Evolutionary conservation across 2,888 invertebrate genomes (phyloP).

Genomic region (Drosophila rellima): DNA sequence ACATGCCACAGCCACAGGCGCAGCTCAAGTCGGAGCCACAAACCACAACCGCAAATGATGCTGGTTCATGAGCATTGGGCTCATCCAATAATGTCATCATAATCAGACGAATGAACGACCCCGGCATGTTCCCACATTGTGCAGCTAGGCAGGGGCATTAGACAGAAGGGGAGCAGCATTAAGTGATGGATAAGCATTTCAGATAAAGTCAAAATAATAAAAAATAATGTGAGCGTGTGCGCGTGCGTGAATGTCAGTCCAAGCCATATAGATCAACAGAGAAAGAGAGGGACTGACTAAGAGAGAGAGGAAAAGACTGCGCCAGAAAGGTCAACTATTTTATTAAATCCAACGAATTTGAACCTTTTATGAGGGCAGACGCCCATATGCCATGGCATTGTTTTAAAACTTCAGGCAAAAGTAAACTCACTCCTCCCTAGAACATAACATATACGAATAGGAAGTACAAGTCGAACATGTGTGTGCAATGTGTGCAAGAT

Average conservation of each 20-base stretch:
- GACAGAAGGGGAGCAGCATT: slow-evolving; percentile 28
- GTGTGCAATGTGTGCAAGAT: slow-evolving; percentile 64
- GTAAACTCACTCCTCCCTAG: background rate
- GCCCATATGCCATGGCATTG: slow-evolving; percentile 57
- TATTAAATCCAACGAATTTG: slow-evolving; percentile 67
- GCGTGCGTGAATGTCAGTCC: slow-evolving; percentile 49
- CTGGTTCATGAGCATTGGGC: slow-evolving; percentile 50
- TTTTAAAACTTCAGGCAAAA: slow-evolving; percentile 37
- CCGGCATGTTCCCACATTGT: slow-evolving; percentile 66
- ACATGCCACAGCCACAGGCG: slow-evolving; percentile 16
- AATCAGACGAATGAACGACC: slow-evolving; percentile 51
- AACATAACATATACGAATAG: background rate
- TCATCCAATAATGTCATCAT: slow-evolving; percentile 75
- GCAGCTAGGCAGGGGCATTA: slow-evolving; percentile 7
- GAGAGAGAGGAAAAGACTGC: background rate
- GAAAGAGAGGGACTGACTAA: background rate
- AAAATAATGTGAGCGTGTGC: slow-evolving; percentile 65
- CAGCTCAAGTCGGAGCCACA: slow-evolving; percentile 40
- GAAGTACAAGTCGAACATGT: slow-evolving; percentile 67
- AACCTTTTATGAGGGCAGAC: slow-evolving; percentile 75
- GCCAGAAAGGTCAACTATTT: slow-evolving; percentile 63
- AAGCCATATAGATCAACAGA: slow-evolving; percentile 8
- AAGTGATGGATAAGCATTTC: slow-evolving; percentile 70
- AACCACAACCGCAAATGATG: slow-evolving; percentile 66
- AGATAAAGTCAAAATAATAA: slow-evolving; percentile 79